Base-by-base conservation (phyloP, 2,797 vertebrate genomes). In the Erethizon dorsatum region DNA sequence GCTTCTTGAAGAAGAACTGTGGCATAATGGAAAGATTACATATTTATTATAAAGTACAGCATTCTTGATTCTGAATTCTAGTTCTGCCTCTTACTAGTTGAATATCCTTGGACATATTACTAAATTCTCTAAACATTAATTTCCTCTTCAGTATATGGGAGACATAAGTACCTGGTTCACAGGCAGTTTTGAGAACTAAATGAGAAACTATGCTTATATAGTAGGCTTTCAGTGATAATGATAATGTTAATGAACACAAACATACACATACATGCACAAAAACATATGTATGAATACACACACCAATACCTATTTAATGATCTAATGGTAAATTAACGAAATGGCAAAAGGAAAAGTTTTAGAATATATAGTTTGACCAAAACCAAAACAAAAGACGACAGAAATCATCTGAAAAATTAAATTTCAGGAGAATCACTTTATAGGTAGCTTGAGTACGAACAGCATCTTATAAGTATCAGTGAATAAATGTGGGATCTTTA, bases 391-490 rank as follows among this genome's bases (percentile, higher is more conserved):
- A n/a, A 37, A 78, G 31, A 65, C 11, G 26, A 75, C 4, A 95
- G 47, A 95, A 79, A 45, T 45, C 18, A 84, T 24, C 84, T 91
- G 85, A 79, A 83, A 87, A 77, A 75, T 61, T 67, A 59, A 61
- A 93, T 83, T 94, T 94, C 75, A 89, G 77, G 22, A 59, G 63
- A 91, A 59, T 24, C 83, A 41, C 41, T 67, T 80, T 88, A 90
- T 17, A 20, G 20, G 88, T 31, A 56, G 54, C 20, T 37, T n/a
- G 15, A 77, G 77, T 63, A 69, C 47, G 52, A 80, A 75, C 6
- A 79, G 33, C 10, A 84, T 61, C 45, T 92, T 88, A 14, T 24
- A 88, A 96, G 11, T 28, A 82, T 45, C 63, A 67, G 41, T 31
- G 20, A 14, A 54, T 67, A 71, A 92, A 59, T 31, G 31, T 50